These are phyloP conservation scores for Fringilla coelebs DNA, from an alignment of 2,797 vertebrate species.

Conservation along the genomic window DNA sequence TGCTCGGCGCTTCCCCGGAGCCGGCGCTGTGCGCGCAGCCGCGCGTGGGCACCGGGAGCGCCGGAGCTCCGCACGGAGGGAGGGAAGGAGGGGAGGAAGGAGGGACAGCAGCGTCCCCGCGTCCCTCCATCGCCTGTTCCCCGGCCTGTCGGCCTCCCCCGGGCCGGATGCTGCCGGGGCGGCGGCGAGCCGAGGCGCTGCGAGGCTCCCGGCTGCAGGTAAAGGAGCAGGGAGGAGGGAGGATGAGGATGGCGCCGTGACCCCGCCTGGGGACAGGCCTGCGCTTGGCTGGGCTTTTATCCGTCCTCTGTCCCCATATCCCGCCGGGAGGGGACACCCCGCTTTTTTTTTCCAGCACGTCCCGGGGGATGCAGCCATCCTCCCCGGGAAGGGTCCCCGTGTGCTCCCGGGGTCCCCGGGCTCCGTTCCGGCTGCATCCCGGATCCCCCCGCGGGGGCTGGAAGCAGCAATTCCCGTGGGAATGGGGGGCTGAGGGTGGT, in stretches of 20 bases:
- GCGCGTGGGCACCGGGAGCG: not conserved
- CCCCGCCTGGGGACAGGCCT: not conserved
- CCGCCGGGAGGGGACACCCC: not conserved
- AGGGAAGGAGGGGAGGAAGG: not conserved
- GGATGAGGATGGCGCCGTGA: not conserved
- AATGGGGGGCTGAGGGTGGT: not conserved
- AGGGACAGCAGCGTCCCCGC: not conserved
- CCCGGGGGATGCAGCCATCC: accelerated
- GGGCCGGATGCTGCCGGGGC: not conserved
- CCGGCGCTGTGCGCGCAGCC: slow-evolving; percentile 2
- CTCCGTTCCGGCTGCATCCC: not conserved
- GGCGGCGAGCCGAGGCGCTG: not conserved
- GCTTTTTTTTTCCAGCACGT: accelerated
- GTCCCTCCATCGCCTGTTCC: not conserved
- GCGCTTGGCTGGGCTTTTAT: not conserved
- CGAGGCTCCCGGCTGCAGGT: not conserved
- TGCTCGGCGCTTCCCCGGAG: not conserved
- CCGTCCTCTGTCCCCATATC: accelerated
- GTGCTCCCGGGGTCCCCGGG: no score
- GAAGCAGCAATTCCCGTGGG: not conserved
- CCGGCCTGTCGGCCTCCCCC: not conserved
- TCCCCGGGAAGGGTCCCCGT: not conserved
- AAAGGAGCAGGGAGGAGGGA: not conserved
- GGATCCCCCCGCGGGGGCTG: not conserved
- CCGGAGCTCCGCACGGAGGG: not conserved